Percentiles rank a stretch among this genome's conserved stretches.
These are phyloP conservation scores for Zygaena filipendulae DNA, from an alignment of 2,888 invertebrate species.

Conservation along the genomic window DNA sequence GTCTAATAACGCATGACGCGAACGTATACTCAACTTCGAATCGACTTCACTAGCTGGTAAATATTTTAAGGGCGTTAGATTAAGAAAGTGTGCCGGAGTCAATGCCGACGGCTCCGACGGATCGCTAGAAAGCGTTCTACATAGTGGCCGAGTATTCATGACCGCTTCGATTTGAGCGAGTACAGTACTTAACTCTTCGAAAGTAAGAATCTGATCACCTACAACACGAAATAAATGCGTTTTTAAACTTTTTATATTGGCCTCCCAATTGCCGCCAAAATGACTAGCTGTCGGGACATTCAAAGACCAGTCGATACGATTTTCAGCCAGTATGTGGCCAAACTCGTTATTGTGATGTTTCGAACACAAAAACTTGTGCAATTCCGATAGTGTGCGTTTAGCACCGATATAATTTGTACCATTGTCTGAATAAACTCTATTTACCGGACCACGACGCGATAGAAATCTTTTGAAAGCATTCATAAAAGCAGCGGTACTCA, in stretches of 20 bases:
- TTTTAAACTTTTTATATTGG: constrained; percentile 6
- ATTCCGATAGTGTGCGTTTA: too few species aligned
- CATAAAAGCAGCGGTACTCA: constrained; percentile 20
- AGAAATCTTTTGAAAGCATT: constrained; percentile 23
- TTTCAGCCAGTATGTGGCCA: too few species aligned
- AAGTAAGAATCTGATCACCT: constrained; percentile 3
- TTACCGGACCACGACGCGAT: constrained; percentile 19
- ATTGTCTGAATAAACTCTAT: constrained; percentile 19
- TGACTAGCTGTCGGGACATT: constrained; percentile 4
- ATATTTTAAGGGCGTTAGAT: too few species aligned
- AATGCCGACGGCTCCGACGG: too few species aligned
- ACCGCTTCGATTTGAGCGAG: constrained; percentile 3
- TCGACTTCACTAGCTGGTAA: too few species aligned
- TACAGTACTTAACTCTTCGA: constrained; percentile 4
- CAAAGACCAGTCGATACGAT: constrained; percentile 3
- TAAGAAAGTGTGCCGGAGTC: too few species aligned
- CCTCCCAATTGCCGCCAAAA: constrained; percentile 8
- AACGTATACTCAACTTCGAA: too few species aligned
- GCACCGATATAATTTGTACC: constrained; percentile 26
- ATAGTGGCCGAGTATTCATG: constrained; percentile 1
- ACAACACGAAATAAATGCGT: constrained; percentile 5
- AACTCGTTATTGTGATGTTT: too few species aligned
- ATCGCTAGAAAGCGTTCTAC: background rate
- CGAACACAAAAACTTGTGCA: too few species aligned
- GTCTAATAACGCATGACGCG: too few species aligned